Evolutionary conservation across 2,113 vertebrate species (phyloP).

Genomic region (Pseudorasbora parva): DNA sequence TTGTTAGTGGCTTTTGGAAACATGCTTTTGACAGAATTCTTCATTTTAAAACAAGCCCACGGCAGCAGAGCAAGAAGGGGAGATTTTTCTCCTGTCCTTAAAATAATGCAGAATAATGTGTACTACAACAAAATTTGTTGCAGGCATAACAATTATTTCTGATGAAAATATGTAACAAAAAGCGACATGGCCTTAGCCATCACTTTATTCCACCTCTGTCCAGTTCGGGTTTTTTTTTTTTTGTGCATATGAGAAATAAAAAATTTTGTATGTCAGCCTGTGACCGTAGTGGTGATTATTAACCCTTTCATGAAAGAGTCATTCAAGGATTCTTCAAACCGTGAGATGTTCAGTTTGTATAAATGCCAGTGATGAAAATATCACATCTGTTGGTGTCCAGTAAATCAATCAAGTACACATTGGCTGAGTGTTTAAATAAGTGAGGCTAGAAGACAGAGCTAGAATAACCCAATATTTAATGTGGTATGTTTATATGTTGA

Average conservation of each 20-base stretch:
- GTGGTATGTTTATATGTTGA: no score
- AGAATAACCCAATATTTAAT: background rate
- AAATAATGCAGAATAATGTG: conserved; percentile 75
- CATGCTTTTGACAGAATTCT: background rate
- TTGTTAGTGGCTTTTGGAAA: background rate
- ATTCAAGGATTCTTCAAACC: conserved; percentile 57
- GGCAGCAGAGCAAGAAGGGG: conserved; percentile 20
- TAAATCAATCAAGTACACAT: background rate
- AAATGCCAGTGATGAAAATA: background rate
- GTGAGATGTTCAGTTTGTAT: background rate
- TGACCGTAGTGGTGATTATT: conserved; percentile 72
- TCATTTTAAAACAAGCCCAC: conserved; percentile 38
- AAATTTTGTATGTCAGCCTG: conserved; percentile 83
- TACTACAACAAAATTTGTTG: conserved; percentile 68
- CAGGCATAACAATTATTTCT: conserved; percentile 73
- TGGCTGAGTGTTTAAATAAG: background rate
- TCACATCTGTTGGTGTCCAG: background rate
- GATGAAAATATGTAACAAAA: conserved; percentile 77
- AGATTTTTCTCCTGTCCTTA: conserved; percentile 64
- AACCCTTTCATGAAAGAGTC: conserved; percentile 67
- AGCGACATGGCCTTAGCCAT: conserved; percentile 83
- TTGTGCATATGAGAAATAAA: conserved; percentile 90
- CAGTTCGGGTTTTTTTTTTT: conserved; percentile 71
- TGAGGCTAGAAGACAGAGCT: background rate
- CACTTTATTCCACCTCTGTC: conserved; percentile 81